A percentile compares a stretch with the other conserved stretches of the same genome.
Evolutionary conservation across 1,140 invertebrate genomes (phyloP).

Genomic region (Platyscapa corneri): DNA sequence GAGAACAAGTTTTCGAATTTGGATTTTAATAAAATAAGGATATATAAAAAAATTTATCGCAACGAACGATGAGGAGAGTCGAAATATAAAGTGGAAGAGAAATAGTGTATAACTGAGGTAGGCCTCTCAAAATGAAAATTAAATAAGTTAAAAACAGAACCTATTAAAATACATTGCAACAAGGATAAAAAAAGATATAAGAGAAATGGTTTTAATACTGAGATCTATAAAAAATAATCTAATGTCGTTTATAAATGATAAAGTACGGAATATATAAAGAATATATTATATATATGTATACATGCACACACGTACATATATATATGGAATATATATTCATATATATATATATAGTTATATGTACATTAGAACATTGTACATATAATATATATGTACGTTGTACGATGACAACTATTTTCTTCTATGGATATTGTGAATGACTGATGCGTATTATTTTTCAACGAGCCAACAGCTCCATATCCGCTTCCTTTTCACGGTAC

Average conservation of each 20-base stretch:
- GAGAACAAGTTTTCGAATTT: neutral
- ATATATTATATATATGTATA: conserved; percentile 20
- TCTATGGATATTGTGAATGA: conserved; percentile 68
- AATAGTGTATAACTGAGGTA: conserved; percentile 22
- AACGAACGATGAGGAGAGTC: conserved; percentile 3
- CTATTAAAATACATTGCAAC: conserved; percentile 44
- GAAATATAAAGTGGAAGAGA: conserved; percentile 30
- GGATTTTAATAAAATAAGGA: neutral
- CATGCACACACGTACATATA: neutral
- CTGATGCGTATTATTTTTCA: conserved; percentile 60
- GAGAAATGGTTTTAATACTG: conserved; percentile 62
- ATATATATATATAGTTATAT: conserved; percentile 56
- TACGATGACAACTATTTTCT: conserved; percentile 68
- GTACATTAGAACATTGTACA: conserved; percentile 61
- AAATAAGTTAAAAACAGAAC: conserved; percentile 24
- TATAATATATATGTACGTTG: conserved; percentile 63
- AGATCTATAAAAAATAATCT: conserved; percentile 63
- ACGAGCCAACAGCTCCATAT: conserved; percentile 44
- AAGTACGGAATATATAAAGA: neutral
- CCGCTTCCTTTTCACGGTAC: neutral
- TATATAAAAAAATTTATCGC: neutral
- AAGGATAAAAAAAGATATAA: conserved; percentile 39
- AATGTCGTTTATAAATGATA: conserved; percentile 66
- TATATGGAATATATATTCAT: conserved; percentile 51
- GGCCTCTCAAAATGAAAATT: conserved; percentile 31